Percentiles rank a stretch among this genome's conserved stretches.
Conservation (phyloP, 2,888 invertebrate genomes). For the Vesta saturnalis region DNA sequence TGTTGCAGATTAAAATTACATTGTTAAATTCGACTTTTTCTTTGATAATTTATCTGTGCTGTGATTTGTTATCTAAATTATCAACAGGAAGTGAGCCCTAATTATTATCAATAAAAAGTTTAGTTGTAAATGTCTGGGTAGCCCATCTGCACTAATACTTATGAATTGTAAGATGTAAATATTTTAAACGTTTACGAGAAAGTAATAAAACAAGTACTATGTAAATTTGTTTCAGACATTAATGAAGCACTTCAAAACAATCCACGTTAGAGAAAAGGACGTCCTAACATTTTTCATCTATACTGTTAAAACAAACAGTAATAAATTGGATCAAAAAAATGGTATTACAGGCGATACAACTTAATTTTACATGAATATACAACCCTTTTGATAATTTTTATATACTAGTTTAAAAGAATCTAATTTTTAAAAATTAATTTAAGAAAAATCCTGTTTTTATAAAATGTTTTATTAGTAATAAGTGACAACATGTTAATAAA, state of each 20-base stretch:
- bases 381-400: not conserved
- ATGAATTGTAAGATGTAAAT: no score
- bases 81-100: no score
- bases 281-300: constrained; percentile 95
- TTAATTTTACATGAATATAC: constrained; percentile 52
- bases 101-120: no score
- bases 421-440: constrained; percentile 13
- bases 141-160: no score
- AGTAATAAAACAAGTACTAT: no score
- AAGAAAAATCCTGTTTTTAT: constrained; percentile 19
- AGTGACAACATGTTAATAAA: constrained; percentile 6
- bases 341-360: constrained; percentile 74
- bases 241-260: constrained; percentile 94
- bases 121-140: no score
- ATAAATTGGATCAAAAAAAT: constrained; percentile 86
- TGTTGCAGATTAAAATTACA: no score
- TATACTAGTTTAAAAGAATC: not conserved
- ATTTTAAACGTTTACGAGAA: no score
- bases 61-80: no score
- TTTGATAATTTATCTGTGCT: no score
- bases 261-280: constrained; percentile 95
- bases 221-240: constrained; percentile 76
- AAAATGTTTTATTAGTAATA: constrained; percentile 26
- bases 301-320: constrained; percentile 93
- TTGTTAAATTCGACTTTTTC: no score